Conservation (phyloP, 2,888 invertebrate species). For the Aproaerema taeniolella region DNA sequence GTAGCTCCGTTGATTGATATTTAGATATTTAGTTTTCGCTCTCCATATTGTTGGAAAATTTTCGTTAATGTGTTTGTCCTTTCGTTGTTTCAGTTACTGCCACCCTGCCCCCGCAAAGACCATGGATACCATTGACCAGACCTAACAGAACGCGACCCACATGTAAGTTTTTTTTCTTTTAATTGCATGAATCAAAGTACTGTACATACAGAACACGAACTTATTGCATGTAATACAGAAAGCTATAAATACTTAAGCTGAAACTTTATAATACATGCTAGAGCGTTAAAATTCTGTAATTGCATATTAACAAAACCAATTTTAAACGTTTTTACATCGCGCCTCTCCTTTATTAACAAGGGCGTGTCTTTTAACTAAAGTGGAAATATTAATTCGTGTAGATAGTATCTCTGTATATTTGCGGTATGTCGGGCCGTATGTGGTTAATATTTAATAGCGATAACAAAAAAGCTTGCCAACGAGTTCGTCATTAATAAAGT, state of each 20-base stretch:
- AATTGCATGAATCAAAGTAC: no score
- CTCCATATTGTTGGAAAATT: no score
- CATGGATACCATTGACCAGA: conserved; percentile 95
- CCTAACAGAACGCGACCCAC: conserved; percentile 93
- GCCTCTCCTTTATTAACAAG: conserved; percentile 6
- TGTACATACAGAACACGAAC: no score
- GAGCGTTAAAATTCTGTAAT: no score
- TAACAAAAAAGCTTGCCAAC: conserved; percentile 45
- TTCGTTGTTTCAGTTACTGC: conserved; percentile 88
- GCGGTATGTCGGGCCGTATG: conserved; percentile 24
- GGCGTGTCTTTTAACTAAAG: conserved; percentile 12
- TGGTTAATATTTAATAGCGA: conserved; percentile 28
- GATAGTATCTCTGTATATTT: conserved; percentile 15
- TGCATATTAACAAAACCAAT: no score
- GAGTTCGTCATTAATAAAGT: conserved; percentile 56
- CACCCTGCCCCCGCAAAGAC: conserved; percentile 93
- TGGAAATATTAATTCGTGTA: conserved; percentile 10
- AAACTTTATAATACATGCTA: no score
- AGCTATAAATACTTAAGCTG: no score
- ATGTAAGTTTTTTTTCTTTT: conserved; percentile 81
- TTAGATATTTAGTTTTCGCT: conserved; percentile 1
- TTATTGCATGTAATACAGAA: no score
- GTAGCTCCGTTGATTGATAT: conserved; percentile 22
- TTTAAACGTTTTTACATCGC: conserved; percentile 6
- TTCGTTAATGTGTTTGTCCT: no score